Percentiles rank a stretch among this genome's conserved stretches.
Evolutionary conservation across 2,797 vertebrate genomes (phyloP).

Genomic region (Crocidura indochinensis): DNA sequence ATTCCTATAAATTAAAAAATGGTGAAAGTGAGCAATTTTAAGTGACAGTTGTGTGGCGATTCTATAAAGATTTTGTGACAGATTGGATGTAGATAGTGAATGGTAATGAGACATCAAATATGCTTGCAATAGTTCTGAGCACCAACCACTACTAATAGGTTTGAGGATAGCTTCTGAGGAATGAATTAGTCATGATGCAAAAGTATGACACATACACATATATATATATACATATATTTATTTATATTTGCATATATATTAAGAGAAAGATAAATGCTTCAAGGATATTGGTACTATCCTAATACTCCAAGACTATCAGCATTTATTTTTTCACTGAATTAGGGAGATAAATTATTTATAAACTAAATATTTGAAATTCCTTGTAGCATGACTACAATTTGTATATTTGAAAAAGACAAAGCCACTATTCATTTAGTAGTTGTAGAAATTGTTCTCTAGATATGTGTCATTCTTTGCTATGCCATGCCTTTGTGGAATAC

Average conservation of each 20-base stretch:
- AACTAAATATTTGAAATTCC: slow-evolving; percentile 1
- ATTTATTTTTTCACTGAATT: background rate
- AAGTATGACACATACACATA: background rate
- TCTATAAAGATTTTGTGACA: background rate
- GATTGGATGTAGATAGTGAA: background rate
- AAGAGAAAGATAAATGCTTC: background rate
- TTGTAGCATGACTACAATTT: background rate
- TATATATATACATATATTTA: background rate
- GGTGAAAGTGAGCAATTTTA: background rate
- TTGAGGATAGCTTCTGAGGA: background rate
- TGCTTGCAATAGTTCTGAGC: background rate
- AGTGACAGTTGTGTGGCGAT: rapidly evolving
- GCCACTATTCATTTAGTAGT: background rate
- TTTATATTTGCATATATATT: background rate
- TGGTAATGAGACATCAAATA: background rate
- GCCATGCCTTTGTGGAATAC: background rate
- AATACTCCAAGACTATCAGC: background rate
- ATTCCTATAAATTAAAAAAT: background rate
- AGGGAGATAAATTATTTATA: slow-evolving; percentile 11
- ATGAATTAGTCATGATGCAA: background rate
- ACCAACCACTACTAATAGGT: background rate
- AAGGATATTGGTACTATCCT: background rate
- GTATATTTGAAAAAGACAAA: background rate
- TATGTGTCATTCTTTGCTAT: background rate
- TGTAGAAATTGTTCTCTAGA: background rate